These are phyloP conservation scores for Sandelia bainsii DNA, from an alignment of 2,797 vertebrate species.

Conservation along the genomic window DNA sequence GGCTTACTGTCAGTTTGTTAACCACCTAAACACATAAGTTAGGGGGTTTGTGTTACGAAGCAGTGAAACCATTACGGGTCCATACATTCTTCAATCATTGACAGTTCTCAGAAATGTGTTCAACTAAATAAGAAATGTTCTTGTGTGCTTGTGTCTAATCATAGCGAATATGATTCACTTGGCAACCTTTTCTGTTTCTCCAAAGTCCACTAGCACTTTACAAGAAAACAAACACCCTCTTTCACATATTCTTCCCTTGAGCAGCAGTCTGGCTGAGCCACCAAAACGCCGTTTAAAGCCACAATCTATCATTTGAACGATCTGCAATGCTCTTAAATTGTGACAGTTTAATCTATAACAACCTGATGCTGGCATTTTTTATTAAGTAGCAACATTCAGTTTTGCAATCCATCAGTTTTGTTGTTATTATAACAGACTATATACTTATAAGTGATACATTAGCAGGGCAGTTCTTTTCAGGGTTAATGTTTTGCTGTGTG, in stretches of 20 bases:
- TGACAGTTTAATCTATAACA: conserved; percentile 29
- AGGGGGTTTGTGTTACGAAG: conserved; percentile 44
- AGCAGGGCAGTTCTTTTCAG: not conserved
- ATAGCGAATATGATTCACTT: not conserved
- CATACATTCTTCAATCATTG: conserved; percentile 41
- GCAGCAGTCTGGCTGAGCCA: conserved; percentile 2
- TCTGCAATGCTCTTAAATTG: conserved; percentile 3
- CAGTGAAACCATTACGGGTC: conserved; percentile 16
- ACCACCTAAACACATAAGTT: conserved; percentile 18
- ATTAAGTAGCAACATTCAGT: conserved; percentile 22
- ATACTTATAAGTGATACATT: not conserved
- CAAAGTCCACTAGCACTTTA: not conserved
- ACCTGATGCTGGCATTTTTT: conserved; percentile 16
- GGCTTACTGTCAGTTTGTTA: conserved; percentile 17
- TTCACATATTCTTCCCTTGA: conserved; percentile 36
- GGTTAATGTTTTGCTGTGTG: not conserved
- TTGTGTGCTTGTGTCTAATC: conserved; percentile 1
- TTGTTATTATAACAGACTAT: conserved; percentile 1
- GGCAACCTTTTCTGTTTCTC: not conserved
- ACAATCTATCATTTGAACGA: conserved; percentile 34
- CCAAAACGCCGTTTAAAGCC: conserved; percentile 26
- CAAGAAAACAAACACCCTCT: conserved; percentile 36
- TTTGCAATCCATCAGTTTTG: conserved; percentile 27
- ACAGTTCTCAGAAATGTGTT: conserved; percentile 10
- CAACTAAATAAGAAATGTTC: not conserved